Conservation (phyloP, 2,113 vertebrate species). For the Turdus rufiventris region DNA sequence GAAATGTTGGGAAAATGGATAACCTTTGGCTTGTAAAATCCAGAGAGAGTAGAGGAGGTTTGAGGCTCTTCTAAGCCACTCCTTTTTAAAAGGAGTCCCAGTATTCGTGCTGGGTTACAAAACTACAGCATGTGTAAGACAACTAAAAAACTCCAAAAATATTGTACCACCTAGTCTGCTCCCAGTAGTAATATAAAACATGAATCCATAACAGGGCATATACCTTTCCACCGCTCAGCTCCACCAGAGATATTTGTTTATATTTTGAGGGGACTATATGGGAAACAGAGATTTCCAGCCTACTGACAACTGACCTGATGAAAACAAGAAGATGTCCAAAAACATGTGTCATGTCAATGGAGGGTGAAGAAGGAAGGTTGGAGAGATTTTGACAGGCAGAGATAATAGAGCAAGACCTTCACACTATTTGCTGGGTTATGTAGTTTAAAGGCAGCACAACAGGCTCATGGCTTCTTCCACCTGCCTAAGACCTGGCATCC, state of each 20-base stretch:
- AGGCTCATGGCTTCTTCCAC: neutral
- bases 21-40: neutral
- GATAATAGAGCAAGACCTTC: neutral
- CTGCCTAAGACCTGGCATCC: neutral
- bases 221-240: neutral
- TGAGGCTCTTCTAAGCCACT: neutral
- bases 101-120: neutral
- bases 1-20: neutral
- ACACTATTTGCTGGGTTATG: neutral
- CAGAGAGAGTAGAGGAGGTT: neutral
- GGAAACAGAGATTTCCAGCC: slow-evolving; percentile 31
- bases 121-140: neutral
- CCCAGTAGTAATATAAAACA: neutral
- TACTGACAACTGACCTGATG: neutral
- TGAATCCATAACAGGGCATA: neutral
- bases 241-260: neutral
- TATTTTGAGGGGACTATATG: neutral
- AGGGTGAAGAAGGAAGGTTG: neutral
- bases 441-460: neutral
- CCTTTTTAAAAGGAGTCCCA: neutral
- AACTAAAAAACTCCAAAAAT: neutral
- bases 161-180: neutral
- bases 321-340: slow-evolving; percentile 35
- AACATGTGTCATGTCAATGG: neutral
- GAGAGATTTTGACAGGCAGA: neutral